Base-by-base conservation (phyloP, 2,888 invertebrate species). In the Drosophila kuntzei region DNA sequence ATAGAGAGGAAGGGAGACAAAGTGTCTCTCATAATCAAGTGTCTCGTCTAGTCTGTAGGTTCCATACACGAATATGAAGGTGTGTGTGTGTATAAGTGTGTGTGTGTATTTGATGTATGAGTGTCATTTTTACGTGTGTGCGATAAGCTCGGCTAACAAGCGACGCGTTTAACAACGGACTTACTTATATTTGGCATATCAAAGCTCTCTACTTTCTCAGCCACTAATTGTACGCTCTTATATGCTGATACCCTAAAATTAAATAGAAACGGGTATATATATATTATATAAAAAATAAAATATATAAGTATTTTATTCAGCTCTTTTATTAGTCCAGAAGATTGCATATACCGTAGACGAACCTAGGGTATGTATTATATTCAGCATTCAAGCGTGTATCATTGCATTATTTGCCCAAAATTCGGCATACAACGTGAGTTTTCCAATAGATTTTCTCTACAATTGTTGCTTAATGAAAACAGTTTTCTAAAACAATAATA, bases 91-190 rank as follows among this genome's bases (percentile, higher is more conserved):
- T 41, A 14, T 34, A 22, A 50, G 39, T 50, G 47, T 25, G 59
- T 36, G 41, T 49, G 64, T 71, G 46, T 54, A 20, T 68, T 43
- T 74, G 82, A 83, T 87, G 74, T 85, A 83, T 87, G 86, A 71
- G 77, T 82, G 88, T 71, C 82, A 83, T 82, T 85, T 83, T 65
- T 79, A 71, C 65, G 64, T 81, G 66, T 81, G 68, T 73, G 77
- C 51, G 83, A 83, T 81, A 81, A 81, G 80, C 87, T 67, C 47
- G 51, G 75, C 85, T 87, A 82, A 82, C 81, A 85, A 82, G 82
- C 85, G 47, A 67, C 63, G 69, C 81, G 65, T 61, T 73, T 78
- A 73, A 60, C 73, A 63, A 54, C 57, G 57, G 78, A 58, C 74
- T 69, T 72, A 60, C 73, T 77, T 77, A 77, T 68, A 68, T 63